Evolutionary conservation across 2,797 vertebrate genomes (phyloP).

Genomic region (Sebastes nivosus): DNA sequence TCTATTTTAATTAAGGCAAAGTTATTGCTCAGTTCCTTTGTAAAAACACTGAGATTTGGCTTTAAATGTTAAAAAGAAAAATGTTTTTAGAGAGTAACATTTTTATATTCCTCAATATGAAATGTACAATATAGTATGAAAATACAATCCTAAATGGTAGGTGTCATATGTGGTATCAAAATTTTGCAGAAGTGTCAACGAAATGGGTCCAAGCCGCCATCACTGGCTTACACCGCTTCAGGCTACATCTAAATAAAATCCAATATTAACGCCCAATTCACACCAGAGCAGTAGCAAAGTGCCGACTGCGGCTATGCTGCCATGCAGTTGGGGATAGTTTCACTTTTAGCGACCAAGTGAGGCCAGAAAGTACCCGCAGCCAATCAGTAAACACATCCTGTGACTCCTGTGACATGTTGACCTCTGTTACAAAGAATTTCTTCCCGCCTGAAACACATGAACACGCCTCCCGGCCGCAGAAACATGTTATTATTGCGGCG

Average conservation of each 20-base stretch:
- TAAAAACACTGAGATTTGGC: not conserved
- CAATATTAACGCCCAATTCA: rapidly evolving
- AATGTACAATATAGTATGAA: not conserved
- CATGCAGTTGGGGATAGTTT: too few relatives aligned
- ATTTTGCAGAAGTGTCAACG: not conserved
- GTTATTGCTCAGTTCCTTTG: not conserved
- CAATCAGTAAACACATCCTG: too few relatives aligned
- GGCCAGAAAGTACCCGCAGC: too few relatives aligned
- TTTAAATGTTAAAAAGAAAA: not conserved
- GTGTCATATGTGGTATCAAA: not conserved
- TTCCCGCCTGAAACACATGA: too few relatives aligned
- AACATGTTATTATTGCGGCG: rapidly evolving
- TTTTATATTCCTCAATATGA: not conserved
- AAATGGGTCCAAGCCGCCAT: not conserved
- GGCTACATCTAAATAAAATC: not conserved
- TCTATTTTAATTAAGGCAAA: not conserved
- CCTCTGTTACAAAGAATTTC: too few relatives aligned
- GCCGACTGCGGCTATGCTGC: too few relatives aligned
- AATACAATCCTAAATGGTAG: not conserved
- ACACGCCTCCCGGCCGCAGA: too few relatives aligned
- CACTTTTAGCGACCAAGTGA: rapidly evolving
- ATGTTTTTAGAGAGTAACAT: not conserved
- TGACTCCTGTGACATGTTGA: too few relatives aligned
- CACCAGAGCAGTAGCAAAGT: too few relatives aligned
- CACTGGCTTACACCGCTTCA: not conserved